Conservation (phyloP, 2,888 invertebrate species). For the Malthinus seriepunctatus region DNA sequence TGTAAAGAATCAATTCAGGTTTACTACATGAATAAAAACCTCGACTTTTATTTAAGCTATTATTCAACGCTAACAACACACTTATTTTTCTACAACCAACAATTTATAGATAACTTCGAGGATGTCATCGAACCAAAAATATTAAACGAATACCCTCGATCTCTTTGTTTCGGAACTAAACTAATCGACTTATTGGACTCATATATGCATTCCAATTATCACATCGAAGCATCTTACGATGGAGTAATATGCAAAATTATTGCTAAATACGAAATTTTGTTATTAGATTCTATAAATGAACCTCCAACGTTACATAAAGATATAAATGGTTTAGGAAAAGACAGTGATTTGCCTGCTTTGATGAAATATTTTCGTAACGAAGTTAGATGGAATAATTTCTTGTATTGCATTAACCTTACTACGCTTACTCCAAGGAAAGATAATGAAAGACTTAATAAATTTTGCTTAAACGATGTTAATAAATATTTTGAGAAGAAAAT, state of each 20-base stretch:
- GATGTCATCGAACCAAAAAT: conserved; percentile 23
- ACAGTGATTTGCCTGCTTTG: conserved; percentile 9
- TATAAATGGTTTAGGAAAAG: neutral
- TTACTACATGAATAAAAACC: neutral
- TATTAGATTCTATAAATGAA: conserved; percentile 16
- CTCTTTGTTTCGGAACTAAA: conserved; percentile 21
- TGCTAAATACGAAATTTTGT: conserved; percentile 22
- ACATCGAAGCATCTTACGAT: conserved; percentile 19
- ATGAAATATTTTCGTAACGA: conserved; percentile 25
- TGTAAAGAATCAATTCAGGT: conserved; percentile 17
- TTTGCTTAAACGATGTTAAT: conserved; percentile 21
- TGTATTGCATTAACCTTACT: conserved; percentile 19
- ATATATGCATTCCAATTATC: conserved; percentile 24
- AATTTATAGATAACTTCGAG: conserved; percentile 29
- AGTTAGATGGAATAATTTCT: conserved; percentile 27
- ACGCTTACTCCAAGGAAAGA: conserved; percentile 3
- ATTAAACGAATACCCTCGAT: conserved; percentile 4
- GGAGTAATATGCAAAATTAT: conserved; percentile 17
- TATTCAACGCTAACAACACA: conserved; percentile 16
- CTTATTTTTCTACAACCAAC: conserved; percentile 21
- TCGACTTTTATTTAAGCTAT: conserved; percentile 9
- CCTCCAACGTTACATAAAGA: conserved; percentile 5
- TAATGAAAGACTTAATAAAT: conserved; percentile 20
- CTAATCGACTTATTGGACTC: conserved; percentile 24
- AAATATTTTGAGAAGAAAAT: conserved; percentile 20